Conservation (phyloP, 2,113 vertebrate genomes). For the Etheostoma cragini region DNA sequence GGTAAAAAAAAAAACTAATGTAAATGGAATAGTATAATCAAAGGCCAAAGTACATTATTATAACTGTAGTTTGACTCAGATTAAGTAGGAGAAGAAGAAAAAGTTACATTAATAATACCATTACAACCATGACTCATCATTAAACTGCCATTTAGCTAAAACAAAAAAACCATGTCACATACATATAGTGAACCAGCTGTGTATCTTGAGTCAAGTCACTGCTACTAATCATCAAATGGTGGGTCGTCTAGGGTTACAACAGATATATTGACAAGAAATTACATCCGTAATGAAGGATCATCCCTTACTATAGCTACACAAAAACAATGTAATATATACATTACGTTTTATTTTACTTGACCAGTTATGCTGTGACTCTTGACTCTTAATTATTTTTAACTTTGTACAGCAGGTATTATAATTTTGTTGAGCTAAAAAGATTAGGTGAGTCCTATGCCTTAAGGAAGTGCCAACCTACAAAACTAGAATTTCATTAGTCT, state of each 20-base stretch:
- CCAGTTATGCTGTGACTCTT: background rate
- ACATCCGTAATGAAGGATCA: background rate
- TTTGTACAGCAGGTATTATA: background rate
- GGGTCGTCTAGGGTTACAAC: background rate
- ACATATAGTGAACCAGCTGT: background rate
- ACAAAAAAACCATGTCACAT: background rate
- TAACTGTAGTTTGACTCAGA: background rate
- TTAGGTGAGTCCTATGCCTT: slow-evolving; percentile 8
- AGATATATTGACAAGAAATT: background rate
- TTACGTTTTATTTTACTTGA: background rate
- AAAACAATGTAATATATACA: background rate
- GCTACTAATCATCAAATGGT: background rate
- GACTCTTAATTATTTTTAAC: background rate
- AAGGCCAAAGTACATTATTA: background rate
- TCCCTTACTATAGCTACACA: background rate
- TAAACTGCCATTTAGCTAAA: background rate
- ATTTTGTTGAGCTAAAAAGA: background rate
- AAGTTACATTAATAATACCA: background rate
- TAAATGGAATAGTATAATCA: background rate
- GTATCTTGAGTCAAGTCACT: background rate
- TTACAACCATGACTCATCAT: slow-evolving; percentile 1
- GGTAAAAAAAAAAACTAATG: rapidly evolving
- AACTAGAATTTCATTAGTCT: slow-evolving; percentile 24
- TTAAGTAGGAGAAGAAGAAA: background rate
- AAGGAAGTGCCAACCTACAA: slow-evolving; percentile 5